Evolutionary conservation across 2,888 invertebrate genomes (phyloP).

Genomic region (Antitype chi): DNA sequence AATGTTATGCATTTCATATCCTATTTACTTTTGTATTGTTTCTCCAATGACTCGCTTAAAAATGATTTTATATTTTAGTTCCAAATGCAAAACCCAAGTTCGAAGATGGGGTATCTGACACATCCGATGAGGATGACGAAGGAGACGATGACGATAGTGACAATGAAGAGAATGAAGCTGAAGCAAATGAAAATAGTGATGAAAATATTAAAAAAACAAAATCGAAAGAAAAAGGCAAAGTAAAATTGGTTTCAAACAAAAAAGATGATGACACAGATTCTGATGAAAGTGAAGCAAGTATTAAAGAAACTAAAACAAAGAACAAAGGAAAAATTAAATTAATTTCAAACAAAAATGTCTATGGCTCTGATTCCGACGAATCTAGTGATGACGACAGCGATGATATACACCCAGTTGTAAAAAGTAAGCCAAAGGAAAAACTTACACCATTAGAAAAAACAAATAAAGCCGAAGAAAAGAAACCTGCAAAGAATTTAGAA

Average conservation of each 20-base stretch:
- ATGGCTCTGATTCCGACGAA: conserved; percentile 52
- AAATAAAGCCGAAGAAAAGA: conserved; percentile 26
- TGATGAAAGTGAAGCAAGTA: conserved; percentile 30
- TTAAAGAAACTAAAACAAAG: conserved; percentile 38
- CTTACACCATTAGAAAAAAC: conserved; percentile 22
- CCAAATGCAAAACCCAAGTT: conserved; percentile 84
- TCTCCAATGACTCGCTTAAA: background rate
- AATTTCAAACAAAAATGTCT: conserved; percentile 48
- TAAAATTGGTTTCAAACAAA: conserved; percentile 44
- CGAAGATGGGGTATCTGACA: conserved; percentile 85
- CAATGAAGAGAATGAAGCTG: conserved; percentile 40
- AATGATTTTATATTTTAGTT: conserved; percentile 72
- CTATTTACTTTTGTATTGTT: background rate
- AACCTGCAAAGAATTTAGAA: conserved; percentile 13
- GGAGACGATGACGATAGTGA: conserved; percentile 69
- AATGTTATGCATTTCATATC: background rate
- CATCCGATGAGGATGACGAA: conserved; percentile 79
- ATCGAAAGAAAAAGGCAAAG: conserved; percentile 31
- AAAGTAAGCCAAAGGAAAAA: conserved; percentile 41
- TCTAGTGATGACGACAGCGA: conserved; percentile 46
- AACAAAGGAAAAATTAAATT: conserved; percentile 44
- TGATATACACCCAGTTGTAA: conserved; percentile 12
- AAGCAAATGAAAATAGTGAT: conserved; percentile 44
- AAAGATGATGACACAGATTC: conserved; percentile 31
- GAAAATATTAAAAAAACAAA: conserved; percentile 24